Evolutionary conservation across 2,113 vertebrate species (phyloP).

Genomic region (Epinephelus cyanopodus): DNA sequence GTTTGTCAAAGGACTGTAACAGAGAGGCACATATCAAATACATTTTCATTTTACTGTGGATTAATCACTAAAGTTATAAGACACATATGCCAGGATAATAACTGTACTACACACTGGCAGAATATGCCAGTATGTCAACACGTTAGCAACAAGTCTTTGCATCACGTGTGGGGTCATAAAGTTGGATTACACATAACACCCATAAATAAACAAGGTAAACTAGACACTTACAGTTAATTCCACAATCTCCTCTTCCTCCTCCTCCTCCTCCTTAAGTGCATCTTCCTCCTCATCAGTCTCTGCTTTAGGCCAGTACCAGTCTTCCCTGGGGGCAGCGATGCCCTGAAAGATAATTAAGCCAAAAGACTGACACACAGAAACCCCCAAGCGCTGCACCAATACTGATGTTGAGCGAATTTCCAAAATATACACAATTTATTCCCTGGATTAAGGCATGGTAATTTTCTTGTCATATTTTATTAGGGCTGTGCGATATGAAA

Average conservation of each 20-base stretch:
- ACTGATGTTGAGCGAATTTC: neutral
- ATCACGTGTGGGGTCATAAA: neutral
- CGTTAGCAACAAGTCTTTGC: neutral
- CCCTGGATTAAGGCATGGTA: neutral
- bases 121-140: neutral
- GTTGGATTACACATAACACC: neutral
- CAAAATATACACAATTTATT: neutral
- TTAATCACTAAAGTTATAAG: neutral
- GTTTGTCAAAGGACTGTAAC: conserved; percentile 89
- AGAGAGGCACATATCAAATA: conserved; percentile 6
- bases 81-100: neutral
- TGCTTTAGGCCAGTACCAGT: conserved; percentile 92
- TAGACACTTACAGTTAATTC: conserved; percentile 87
- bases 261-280: conserved; percentile 45
- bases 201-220: neutral
- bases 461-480: neutral
- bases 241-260: conserved; percentile 80
- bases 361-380: conserved; percentile 48
- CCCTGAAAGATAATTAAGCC: conserved; percentile 78
- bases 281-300: conserved; percentile 85
- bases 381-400: neutral
- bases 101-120: neutral
- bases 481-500: too few species aligned
- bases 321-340: conserved; percentile 87
- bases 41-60: neutral